Evolutionary conservation across 2,888 invertebrate species (phyloP).

Genomic region (Bhutanitis thaidina): DNA sequence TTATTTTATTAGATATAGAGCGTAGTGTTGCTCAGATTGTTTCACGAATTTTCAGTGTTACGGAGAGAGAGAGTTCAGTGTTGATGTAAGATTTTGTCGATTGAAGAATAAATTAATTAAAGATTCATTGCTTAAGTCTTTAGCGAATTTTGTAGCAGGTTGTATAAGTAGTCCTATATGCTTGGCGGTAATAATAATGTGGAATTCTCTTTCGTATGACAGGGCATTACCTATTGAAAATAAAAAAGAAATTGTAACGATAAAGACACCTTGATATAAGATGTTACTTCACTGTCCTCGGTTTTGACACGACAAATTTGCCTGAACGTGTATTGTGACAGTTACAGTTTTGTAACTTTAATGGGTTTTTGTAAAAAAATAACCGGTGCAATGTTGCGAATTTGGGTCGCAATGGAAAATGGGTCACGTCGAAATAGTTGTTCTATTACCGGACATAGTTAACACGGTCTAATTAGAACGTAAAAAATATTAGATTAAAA

Average conservation of each 20-base stretch:
- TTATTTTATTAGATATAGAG: conserved; percentile 43
- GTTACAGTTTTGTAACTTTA: conserved; percentile 60
- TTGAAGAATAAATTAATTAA: conserved; percentile 59
- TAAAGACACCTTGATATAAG: conserved; percentile 44
- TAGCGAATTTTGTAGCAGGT: conserved; percentile 50
- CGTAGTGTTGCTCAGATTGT: conserved; percentile 59
- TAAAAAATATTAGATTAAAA: conserved; percentile 40
- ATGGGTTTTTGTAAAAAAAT: conserved; percentile 48
- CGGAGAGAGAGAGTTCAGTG: conserved; percentile 40
- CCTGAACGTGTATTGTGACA: conserved; percentile 56
- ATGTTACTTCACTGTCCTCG: conserved; percentile 52
- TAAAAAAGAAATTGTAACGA: conserved; percentile 19
- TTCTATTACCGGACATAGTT: conserved; percentile 60
- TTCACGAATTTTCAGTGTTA: conserved; percentile 51
- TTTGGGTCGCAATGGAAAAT: conserved; percentile 65
- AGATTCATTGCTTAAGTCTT: conserved; percentile 40
- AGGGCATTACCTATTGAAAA: conserved; percentile 20
- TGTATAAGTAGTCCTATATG: too few relatives aligned
- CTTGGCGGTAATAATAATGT: conserved; percentile 31
- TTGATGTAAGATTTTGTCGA: conserved; percentile 63
- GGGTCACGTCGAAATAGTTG: conserved; percentile 66
- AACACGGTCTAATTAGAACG: conserved; percentile 69
- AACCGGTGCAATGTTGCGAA: conserved; percentile 60
- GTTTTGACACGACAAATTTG: conserved; percentile 53
- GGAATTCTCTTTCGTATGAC: conserved; percentile 31